Conservation (phyloP, 2,888 invertebrate genomes). For the Callosobruchus maculatus region DNA sequence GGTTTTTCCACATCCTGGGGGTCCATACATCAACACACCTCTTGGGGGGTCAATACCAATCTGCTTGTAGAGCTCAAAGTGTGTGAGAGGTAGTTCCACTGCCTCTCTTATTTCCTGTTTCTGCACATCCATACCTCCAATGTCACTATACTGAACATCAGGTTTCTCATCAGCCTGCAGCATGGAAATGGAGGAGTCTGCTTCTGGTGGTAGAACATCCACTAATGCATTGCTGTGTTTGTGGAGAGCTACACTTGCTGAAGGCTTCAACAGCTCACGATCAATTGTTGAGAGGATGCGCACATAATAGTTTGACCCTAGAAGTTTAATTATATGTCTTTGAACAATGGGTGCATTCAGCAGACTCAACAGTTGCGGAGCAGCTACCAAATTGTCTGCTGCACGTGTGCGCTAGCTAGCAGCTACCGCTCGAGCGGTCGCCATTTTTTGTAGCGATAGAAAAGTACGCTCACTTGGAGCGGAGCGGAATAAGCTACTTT, state of each 20-base stretch:
- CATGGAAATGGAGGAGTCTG: conserved; percentile 98
- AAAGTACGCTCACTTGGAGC: too few species aligned
- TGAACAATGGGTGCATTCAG: too few species aligned
- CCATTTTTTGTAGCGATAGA: too few species aligned
- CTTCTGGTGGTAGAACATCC: conserved; percentile 97
- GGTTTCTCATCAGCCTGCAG: conserved; percentile 97
- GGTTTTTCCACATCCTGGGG: conserved; percentile 99
- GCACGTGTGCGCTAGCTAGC: too few species aligned
- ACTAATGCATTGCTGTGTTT: conserved; percentile 99
- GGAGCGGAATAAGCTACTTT: too few species aligned
- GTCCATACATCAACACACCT: conserved; percentile 94
- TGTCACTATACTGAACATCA: conserved; percentile 94
- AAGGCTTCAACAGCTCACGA: conserved; percentile 93
- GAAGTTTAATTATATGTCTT: neutral
- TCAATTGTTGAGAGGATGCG: conserved; percentile 97
- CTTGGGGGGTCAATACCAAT: conserved; percentile 96
- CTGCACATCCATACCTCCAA: conserved; percentile 99
- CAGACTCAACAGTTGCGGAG: too few species aligned
- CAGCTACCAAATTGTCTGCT: too few species aligned
- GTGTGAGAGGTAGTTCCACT: conserved; percentile 95
- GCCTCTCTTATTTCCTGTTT: conserved; percentile 99
- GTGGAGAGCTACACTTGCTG: conserved; percentile 96
- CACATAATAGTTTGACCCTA: conserved; percentile 97
- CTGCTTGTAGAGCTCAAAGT: conserved; percentile 97
- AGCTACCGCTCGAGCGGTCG: too few species aligned